Conservation (phyloP, 2,113 vertebrate genomes). For the Odocoileus virginianus region DNA sequence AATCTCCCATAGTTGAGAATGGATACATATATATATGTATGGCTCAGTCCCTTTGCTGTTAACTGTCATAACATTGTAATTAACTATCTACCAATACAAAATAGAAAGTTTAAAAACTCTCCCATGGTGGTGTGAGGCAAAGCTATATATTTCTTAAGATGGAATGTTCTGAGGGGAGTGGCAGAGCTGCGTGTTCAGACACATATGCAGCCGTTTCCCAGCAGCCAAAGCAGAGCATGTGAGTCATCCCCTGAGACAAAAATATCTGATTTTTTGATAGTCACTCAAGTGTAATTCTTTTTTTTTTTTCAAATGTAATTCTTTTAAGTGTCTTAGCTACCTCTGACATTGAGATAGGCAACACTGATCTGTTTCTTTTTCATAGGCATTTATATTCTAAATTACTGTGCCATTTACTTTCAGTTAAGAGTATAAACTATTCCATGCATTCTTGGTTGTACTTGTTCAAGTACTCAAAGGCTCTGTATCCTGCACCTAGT, state of each 20-base stretch:
- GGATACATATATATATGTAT: not conserved
- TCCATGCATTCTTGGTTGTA: not conserved
- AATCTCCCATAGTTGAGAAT: not conserved
- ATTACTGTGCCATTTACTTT: not conserved
- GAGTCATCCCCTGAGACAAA: conserved; percentile 31
- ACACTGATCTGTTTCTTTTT: not conserved
- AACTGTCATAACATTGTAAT: not conserved
- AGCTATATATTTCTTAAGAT: not conserved
- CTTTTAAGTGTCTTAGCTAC: conserved; percentile 1
- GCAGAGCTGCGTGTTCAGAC: conserved; percentile 42
- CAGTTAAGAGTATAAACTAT: not conserved
- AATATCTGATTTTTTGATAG: conserved; percentile 29
- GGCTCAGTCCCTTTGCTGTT: not conserved
- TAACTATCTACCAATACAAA: not conserved
- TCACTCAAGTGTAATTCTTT: not conserved
- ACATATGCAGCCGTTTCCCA: not conserved
- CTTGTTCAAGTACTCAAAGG: not conserved
- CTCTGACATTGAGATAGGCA: not conserved
- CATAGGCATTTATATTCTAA: not conserved
- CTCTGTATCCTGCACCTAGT: not conserved
- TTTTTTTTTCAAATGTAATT: too few species aligned
- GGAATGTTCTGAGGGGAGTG: not conserved
- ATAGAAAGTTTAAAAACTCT: not conserved
- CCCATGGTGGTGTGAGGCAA: not conserved
- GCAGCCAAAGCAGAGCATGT: conserved; percentile 28